These are phyloP conservation scores for Heloderma charlesbogerti DNA, from an alignment of 2,113 vertebrate genomes.

Conservation along the genomic window DNA sequence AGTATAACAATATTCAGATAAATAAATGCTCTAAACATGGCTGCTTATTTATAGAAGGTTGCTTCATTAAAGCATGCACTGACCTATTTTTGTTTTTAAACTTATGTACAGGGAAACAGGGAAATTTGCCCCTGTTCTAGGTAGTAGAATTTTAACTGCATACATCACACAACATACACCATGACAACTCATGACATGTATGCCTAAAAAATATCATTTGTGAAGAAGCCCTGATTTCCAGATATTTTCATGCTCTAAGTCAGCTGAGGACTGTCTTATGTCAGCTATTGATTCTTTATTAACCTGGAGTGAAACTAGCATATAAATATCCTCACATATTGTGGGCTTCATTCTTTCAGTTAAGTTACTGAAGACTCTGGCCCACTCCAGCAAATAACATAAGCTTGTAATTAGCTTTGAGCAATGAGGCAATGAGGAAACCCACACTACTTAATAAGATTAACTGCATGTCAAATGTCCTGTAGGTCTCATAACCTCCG, in stretches of 20 bases:
- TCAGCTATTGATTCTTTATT: not conserved
- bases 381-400: not conserved
- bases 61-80: not conserved
- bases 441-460: not conserved
- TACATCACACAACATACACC: too few relatives aligned
- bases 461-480: not conserved
- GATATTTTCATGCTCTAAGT: not conserved
- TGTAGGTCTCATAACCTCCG: not conserved
- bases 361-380: not conserved
- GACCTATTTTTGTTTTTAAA: too few relatives aligned
- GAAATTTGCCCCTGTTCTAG: not conserved
- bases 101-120: not conserved
- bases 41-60: too few relatives aligned
- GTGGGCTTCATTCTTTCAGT: not conserved
- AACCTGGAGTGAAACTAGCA: not conserved
- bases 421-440: not conserved
- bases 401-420: not conserved
- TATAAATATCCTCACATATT: not conserved
- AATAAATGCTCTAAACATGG: not conserved
- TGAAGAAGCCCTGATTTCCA: not conserved
- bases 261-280: too few relatives aligned
- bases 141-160: not conserved
- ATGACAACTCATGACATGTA: too few relatives aligned
- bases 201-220: too few relatives aligned
- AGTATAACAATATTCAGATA: not conserved